Conservation (phyloP, 2,113 vertebrate species). For the Calidris pygmaea region DNA sequence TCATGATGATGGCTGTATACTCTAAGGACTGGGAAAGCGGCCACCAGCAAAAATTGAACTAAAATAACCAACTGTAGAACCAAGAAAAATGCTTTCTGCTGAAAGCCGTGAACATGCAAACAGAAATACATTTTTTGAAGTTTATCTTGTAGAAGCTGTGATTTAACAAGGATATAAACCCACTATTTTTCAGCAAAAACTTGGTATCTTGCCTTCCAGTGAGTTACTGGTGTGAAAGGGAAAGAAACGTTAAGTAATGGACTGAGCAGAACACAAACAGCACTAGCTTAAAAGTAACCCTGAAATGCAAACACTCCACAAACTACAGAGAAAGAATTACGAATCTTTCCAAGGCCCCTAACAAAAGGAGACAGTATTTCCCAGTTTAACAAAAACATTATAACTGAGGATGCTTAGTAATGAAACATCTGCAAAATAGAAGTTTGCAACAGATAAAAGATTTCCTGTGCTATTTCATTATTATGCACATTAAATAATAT, state of each 20-base stretch:
- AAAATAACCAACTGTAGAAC: conserved; percentile 17
- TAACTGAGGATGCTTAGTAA: not conserved
- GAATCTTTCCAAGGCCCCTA: not conserved
- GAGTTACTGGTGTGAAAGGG: not conserved
- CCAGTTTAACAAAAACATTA: not conserved
- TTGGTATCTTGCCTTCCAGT: not conserved
- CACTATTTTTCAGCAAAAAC: not conserved
- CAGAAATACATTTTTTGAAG: not conserved
- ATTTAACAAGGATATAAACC: not conserved
- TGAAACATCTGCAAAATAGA: not conserved
- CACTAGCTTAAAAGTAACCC: not conserved
- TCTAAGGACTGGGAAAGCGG: not conserved
- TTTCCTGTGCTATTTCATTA: not conserved
- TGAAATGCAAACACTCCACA: not conserved
- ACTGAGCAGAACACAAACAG: not conserved
- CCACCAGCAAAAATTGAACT: not conserved
- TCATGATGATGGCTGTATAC: not conserved
- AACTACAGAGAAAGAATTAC: not conserved
- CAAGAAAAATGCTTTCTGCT: conserved; percentile 19
- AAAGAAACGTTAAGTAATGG: not conserved
- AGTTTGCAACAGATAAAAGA: not conserved
- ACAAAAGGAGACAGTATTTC: not conserved
- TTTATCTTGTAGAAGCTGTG: not conserved
- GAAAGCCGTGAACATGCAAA: not conserved
- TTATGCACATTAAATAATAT: not conserved